Percentiles rank a stretch among this genome's conserved stretches.
Conservation (phyloP, 2,113 vertebrate genomes). For the Oreochromis spilurus region DNA sequence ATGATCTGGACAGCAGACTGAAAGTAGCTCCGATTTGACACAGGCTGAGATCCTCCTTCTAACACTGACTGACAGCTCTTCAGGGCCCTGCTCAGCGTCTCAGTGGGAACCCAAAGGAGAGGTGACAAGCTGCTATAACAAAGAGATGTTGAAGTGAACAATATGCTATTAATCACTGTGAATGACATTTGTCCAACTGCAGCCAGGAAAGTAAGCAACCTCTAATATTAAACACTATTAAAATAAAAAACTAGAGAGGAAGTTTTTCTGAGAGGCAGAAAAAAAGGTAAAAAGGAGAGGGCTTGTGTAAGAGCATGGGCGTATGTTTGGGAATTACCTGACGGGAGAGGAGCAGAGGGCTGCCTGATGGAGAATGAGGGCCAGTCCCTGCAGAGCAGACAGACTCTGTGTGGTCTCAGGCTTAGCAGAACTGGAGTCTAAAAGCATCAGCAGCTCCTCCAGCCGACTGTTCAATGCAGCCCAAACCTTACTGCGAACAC, state of each 20-base stretch:
- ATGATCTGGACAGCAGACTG: slow-evolving; percentile 38
- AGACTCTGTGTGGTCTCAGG: slow-evolving; percentile 22
- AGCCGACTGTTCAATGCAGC: slow-evolving; percentile 68
- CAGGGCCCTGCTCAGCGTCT: slow-evolving; percentile 63
- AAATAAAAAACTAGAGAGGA: background rate
- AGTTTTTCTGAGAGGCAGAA: background rate
- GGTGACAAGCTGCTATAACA: background rate
- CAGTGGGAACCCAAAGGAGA: slow-evolving; percentile 50
- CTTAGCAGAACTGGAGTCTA: slow-evolving; percentile 57
- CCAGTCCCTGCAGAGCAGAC: slow-evolving; percentile 75
- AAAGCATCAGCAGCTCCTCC: slow-evolving; percentile 70
- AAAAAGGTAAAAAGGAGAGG: background rate
- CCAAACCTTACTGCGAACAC: slow-evolving; percentile 78
- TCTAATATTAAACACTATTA: background rate
- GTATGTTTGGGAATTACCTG: slow-evolving; percentile 53
- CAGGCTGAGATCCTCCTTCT: slow-evolving; percentile 49
- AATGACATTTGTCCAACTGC: background rate
- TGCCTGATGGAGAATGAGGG: slow-evolving; percentile 75
- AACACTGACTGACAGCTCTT: slow-evolving; percentile 79
- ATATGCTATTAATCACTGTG: background rate
- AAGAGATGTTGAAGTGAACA: background rate
- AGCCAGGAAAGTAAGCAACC: background rate
- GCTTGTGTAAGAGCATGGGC: background rate
- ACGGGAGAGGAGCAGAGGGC: slow-evolving; percentile 74
- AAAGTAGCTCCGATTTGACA: slow-evolving; percentile 18